These are phyloP conservation scores for cattle (Bos taurus) DNA, from an alignment of 2,113 vertebrate species.

Conservation along the genomic window ARS-UCD2.0 NC_037330.1:7219001-7219500, in stretches of 20 bases:
- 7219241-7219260: not conserved
- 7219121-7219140: not conserved
- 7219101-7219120: not conserved
- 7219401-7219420: not conserved
- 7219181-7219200: not conserved
- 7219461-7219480: not conserved
- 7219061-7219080: not conserved
- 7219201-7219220: not conserved
- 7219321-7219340: not conserved
- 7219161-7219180: not conserved
- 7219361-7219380: rapidly evolving
- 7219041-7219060: not conserved
- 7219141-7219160: not conserved
- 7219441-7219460: not conserved
- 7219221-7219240: not conserved
- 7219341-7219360: not conserved
- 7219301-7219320: not conserved
- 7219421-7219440: rapidly evolving
- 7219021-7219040: not conserved
- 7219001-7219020: not conserved
- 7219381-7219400: not conserved
- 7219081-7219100: not conserved
- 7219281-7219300: not conserved
- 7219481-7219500: not conserved
- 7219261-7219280: not conserved